A percentile compares a stretch with the other conserved stretches of the same genome.
Evolutionary conservation across 2,113 vertebrate species (phyloP).

Genomic region (Columba janthina): DNA sequence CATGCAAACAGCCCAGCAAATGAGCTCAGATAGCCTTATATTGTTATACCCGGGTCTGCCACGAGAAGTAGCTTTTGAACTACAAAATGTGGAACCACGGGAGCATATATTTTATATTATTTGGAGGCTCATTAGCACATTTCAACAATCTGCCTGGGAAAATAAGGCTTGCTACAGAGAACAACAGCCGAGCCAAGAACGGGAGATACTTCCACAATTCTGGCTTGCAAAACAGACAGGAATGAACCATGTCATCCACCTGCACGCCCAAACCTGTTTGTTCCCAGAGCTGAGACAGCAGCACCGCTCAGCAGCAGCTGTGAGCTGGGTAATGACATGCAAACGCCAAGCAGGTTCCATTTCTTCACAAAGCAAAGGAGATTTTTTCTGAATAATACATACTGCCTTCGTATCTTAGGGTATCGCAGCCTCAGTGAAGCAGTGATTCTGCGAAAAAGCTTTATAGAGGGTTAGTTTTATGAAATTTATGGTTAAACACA

Average conservation of each 20-base stretch:
- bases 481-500: neutral
- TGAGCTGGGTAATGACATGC: neutral
- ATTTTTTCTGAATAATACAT: neutral
- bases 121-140: conserved; percentile 36
- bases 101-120: neutral
- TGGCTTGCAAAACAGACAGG: neutral
- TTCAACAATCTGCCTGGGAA: conserved; percentile 31
- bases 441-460: neutral
- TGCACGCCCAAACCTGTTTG: conserved; percentile 29
- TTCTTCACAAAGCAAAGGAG: neutral
- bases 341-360: conserved; percentile 10
- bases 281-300: conserved; percentile 57
- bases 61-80: conserved; percentile 41
- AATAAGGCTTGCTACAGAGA: neutral
- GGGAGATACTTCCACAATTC: neutral
- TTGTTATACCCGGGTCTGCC: neutral
- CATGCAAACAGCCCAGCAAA: neutral
- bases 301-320: conserved; percentile 5
- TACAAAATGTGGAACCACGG: neutral
- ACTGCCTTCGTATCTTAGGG: neutral
- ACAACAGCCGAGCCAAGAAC: neutral
- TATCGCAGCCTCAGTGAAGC: neutral
- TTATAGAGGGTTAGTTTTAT: neutral
- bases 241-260: neutral
- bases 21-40: neutral